Conservation (phyloP, 2,113 vertebrate species). For the Turnix velox region DNA sequence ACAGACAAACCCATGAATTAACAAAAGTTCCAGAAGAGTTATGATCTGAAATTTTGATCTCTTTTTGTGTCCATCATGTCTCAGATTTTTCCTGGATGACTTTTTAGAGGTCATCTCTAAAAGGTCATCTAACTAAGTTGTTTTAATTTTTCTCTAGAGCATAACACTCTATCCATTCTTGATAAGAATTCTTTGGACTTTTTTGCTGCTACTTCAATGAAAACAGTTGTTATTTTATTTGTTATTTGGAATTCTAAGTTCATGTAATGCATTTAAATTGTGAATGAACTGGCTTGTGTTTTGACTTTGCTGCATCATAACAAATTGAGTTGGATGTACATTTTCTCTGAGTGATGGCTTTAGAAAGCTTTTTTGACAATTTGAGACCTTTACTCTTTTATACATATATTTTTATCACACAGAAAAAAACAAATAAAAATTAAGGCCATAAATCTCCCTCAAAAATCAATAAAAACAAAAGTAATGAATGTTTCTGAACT, state of each 20-base stretch:
- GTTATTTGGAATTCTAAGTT: background rate
- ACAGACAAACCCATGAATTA: background rate
- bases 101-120: background rate
- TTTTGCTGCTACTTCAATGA: background rate
- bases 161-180: background rate
- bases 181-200: background rate
- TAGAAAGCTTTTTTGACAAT: background rate
- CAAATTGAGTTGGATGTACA: background rate
- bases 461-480: constrained; percentile 40
- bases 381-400: background rate
- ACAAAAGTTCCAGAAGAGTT: background rate
- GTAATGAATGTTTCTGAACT: background rate
- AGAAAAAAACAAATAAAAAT: background rate
- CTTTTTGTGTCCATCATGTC: background rate
- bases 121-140: background rate
- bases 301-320: background rate
- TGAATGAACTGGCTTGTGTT: background rate
- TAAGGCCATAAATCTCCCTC: background rate
- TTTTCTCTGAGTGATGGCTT: constrained; percentile 6
- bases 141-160: background rate
- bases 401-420: background rate
- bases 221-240: background rate
- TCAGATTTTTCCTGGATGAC: background rate
- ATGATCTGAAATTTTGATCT: background rate
- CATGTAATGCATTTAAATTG: background rate